Conservation (phyloP, 2,797 vertebrate genomes). For the Diplodus puntazzo region DNA sequence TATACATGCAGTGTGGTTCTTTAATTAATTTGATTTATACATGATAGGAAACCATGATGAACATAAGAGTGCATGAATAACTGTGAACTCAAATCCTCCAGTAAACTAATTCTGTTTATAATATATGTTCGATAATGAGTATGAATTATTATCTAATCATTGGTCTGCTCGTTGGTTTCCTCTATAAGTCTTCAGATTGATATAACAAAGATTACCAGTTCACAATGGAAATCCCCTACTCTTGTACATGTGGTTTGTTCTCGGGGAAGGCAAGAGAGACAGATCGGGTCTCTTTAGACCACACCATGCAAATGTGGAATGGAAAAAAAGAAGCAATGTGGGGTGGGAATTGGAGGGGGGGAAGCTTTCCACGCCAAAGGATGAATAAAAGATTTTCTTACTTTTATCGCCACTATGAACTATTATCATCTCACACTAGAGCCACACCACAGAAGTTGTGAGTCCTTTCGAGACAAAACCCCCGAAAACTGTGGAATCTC, state of each 20-base stretch:
- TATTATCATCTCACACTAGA: conserved; percentile 52
- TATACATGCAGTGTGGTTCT: conserved; percentile 22
- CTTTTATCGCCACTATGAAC: conserved; percentile 52
- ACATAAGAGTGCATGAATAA: conserved; percentile 2
- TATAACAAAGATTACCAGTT: conserved; percentile 35
- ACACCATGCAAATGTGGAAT: conserved; percentile 52
- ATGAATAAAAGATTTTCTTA: conserved; percentile 53
- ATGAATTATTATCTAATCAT: background rate
- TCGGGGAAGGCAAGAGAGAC: conserved; percentile 40
- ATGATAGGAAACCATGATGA: conserved; percentile 1
- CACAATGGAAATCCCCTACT: conserved; percentile 63
- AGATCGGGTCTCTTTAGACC: conserved; percentile 53
- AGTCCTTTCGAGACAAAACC: conserved; percentile 18
- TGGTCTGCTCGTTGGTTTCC: background rate
- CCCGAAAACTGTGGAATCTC: background rate
- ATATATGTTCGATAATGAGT: background rate
- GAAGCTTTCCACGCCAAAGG: conserved; percentile 37
- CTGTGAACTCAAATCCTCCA: conserved; percentile 7
- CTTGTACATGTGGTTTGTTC: conserved; percentile 63
- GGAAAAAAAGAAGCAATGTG: conserved; percentile 42
- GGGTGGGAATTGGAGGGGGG: conserved; percentile 44
- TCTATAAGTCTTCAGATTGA: conserved; percentile 25
- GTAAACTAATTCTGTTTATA: background rate
- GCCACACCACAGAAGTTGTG: conserved; percentile 31
- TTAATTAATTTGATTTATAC: conserved; percentile 34